Base-by-base conservation (phyloP, 2,797 vertebrate genomes). In the Dallia pectoralis region DNA sequence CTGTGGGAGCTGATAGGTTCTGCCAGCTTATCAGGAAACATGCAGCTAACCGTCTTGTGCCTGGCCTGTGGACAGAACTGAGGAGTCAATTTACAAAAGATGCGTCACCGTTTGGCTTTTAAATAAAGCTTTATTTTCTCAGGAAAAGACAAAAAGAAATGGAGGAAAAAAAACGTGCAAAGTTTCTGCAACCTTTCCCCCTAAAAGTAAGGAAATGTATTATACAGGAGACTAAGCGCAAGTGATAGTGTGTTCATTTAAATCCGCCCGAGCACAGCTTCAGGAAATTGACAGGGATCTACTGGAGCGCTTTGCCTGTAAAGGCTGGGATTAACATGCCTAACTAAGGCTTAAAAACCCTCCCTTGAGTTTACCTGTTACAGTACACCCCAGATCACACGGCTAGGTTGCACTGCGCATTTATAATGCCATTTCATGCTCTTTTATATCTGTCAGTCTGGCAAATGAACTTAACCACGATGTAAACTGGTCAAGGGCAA, bases 241-340 rank as follows among this genome's bases (percentile, higher is more conserved):
- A 85, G 84, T 90, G 89, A 91, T 92, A 83, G 88, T 88, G 87
- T 92, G 92, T 90, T 93, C 91, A 93, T 93, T 90, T 92, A 93
- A 94, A 94, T 94, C 93, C 92, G 72, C 77, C 88, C 78, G 33
- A 87, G 89, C 88, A 83, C 86, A 89, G 90, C 90, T 82, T 91
- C 89, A 86, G 89, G 88, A 93, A 93, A 94, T 93, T 93, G 93
- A 94, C 93, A 93, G 90, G 91, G 92, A 94, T 94, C 91, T 93
- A 86, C 87, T 90, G 87, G 89, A 93, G 92, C 91, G 87, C 88
- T 87, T 82, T 91, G 91, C 88, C 93, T 93, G 92, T 93, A 93
- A 92, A 93, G 91, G 92, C 92, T 92, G 92, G 93, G 93, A 94
- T 94, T 94, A 93, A 93, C 93, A 94, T 93, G 92, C 90, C 91